Evolutionary conservation across 2,797 vertebrate species (phyloP).

Genomic region (Trachops cirrhosus): DNA sequence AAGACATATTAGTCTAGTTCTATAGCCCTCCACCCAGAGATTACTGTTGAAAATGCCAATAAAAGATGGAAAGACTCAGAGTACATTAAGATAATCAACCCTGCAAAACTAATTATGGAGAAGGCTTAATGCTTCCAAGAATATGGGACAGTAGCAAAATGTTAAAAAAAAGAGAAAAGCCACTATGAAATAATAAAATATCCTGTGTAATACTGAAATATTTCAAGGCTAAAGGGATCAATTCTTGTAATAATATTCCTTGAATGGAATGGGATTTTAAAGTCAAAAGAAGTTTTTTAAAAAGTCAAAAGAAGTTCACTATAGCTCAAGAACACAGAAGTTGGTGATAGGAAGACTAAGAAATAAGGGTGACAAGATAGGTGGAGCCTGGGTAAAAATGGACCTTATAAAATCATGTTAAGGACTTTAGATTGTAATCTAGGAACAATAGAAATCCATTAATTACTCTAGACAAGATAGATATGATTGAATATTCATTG

Average conservation of each 20-base stretch:
- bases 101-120: not conserved
- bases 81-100: slow-evolving; percentile 27
- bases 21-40: not conserved
- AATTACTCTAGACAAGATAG: not conserved
- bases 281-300: not conserved
- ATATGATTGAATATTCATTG: not conserved
- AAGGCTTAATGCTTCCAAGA: not conserved
- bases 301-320: not conserved
- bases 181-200: not conserved
- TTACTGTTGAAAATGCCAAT: slow-evolving; percentile 53
- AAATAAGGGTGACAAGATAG: not conserved
- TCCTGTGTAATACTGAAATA: not conserved
- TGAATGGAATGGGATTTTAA: not conserved
- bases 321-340: not conserved
- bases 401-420: not conserved
- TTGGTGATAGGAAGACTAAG: not conserved
- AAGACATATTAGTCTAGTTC: not conserved
- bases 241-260: not conserved
- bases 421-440: not conserved
- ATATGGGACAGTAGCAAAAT: not conserved
- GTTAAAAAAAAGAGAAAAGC: not conserved
- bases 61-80: slow-evolving; percentile 1
- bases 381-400: not conserved
- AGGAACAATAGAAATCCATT: not conserved
- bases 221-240: not conserved